Evolutionary conservation across 2,888 invertebrate genomes (phyloP).

Genomic region (Mesopsocus fuscifrons): DNA sequence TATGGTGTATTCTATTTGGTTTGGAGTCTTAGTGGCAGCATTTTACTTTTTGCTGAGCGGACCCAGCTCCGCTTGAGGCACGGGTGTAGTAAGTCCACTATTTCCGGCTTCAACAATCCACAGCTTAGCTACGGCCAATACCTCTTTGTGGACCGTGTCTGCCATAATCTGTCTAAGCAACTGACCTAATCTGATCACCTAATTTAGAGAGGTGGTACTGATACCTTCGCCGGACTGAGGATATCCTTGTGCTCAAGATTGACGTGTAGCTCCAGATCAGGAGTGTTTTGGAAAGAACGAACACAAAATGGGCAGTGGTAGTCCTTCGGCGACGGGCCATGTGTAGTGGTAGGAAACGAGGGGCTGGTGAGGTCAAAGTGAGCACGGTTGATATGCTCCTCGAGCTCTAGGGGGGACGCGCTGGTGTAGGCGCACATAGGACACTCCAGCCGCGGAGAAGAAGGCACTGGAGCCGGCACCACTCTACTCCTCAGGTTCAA

Average conservation of each 20-base stretch:
- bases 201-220: too few relatives aligned
- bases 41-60: too few relatives aligned
- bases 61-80: too few relatives aligned
- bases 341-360: conserved; percentile 20
- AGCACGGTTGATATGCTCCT: conserved; percentile 67
- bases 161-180: too few relatives aligned
- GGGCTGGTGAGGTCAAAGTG: conserved; percentile 69
- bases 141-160: too few relatives aligned
- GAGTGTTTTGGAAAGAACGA: conserved; percentile 47
- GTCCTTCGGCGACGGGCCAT: conserved; percentile 17
- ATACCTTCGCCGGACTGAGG: conserved; percentile 40
- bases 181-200: too few relatives aligned
- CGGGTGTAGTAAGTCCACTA: too few relatives aligned
- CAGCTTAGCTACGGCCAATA: too few relatives aligned
- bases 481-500: conserved; percentile 40
- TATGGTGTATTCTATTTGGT: too few relatives aligned
- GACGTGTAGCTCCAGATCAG: conserved; percentile 66
- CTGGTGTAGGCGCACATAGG: conserved; percentile 60
- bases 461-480: conserved; percentile 25
- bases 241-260: conserved; percentile 71
- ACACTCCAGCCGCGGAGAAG: conserved; percentile 30
- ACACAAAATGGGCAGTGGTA: conserved; percentile 66
- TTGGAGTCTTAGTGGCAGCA: too few relatives aligned
- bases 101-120: too few relatives aligned
- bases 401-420: conserved; percentile 49